phyloP scores from a whole-genome alignment of 2,888 invertebrate species.

The Adelphocoris suturalis region DNA sequence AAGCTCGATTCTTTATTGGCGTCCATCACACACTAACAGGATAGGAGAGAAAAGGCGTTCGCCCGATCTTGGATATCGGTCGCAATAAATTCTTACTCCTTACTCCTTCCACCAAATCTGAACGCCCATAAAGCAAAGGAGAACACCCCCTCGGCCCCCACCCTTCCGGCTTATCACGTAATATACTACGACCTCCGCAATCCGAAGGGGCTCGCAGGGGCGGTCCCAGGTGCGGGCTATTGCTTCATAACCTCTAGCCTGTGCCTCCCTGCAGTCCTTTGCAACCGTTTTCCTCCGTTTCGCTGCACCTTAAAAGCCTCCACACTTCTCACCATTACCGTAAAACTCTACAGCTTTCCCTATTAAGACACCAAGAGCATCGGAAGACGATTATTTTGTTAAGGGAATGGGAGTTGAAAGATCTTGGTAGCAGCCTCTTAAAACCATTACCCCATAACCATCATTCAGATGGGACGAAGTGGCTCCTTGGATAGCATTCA shows the following conservation, averaged over 20 bases:
- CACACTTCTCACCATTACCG: not conserved
- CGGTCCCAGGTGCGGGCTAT: slow-evolving; percentile 34
- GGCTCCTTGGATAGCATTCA: too few species aligned
- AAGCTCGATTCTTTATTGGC: not conserved
- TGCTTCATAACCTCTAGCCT: slow-evolving; percentile 39
- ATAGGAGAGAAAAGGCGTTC: not conserved
- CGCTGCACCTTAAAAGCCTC: not conserved
- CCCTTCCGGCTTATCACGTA: slow-evolving; percentile 19
- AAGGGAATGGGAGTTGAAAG: not conserved
- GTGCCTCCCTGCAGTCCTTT: slow-evolving; percentile 6
- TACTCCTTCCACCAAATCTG: not conserved
- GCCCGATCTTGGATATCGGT: not conserved
- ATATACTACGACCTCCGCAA: slow-evolving; percentile 8
- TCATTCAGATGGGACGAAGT: not conserved
- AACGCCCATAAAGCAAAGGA: not conserved
- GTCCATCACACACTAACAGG: not conserved
- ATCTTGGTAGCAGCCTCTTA: not conserved
- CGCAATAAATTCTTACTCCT: slow-evolving; percentile 9
- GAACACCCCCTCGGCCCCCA: not conserved
- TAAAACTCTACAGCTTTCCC: slow-evolving; percentile 14
- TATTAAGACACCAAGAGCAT: not conserved
- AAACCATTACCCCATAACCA: not conserved
- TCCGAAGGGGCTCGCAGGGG: not conserved
- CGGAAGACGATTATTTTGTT: not conserved
- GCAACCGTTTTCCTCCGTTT: slow-evolving; percentile 2